Base-by-base conservation (phyloP, 2,888 invertebrate species). In the Aphidoletes aphidimyza region DNA sequence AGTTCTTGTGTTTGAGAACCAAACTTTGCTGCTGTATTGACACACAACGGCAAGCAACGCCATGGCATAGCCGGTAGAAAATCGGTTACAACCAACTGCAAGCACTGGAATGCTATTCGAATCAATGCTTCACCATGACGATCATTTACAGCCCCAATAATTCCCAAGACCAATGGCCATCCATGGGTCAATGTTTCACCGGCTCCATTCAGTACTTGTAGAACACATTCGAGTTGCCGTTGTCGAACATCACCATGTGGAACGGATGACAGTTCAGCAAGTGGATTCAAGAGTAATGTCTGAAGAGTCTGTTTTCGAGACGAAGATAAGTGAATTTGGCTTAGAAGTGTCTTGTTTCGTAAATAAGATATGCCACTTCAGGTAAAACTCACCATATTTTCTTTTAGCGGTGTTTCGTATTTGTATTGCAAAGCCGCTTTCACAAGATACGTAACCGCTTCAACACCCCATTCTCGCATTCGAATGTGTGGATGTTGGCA, bases 391-490 rank as follows among this genome's bases (percentile, higher is more conserved):
- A 95, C 96, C 91, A 96, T 95, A 88, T 96, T 97, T 87, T 96
- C 95, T 84, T 95, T 93, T 0, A 95, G 92, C 0, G 97, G 96
- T 86, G 95, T 93, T 17, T 93, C 93, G 89, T 97, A 96, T 88
- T 96, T 96, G 88, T 95, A 95, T 87, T 95, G 95, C 86, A 98
- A 92, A 1, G 98, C 97, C 0, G 96, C 95, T 89, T 96, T 96
- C 0, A 98, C 97, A 83, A 99, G 91, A 88, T 96, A 97, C 0
- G 98, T 98, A 84, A 99, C 94, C 0, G 98, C 98, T 90, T 98
- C 98, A 0, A 98, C 98, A 0, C 98, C 98, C 98, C 98, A 99
- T 89, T 98, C 98, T 49, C 99, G 91, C 96, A 99, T 97, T 86
- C 97, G 91, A 86, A 96, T 96, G 88, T 97, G 97, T 0, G 98